Conservation (phyloP, 1,140 invertebrate genomes). For the Drosophila arawakana region DNA sequence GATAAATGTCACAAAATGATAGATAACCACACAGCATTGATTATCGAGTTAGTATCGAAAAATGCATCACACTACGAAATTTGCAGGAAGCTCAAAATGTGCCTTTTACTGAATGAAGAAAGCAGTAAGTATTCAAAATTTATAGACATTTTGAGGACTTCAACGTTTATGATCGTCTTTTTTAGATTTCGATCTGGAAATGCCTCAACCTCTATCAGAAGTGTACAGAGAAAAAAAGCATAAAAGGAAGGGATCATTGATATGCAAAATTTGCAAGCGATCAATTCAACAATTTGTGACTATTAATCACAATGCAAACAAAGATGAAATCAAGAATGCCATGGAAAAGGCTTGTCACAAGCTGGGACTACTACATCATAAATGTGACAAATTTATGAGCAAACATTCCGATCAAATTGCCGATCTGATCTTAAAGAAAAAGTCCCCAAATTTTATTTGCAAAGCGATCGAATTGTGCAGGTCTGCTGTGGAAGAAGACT, state of each 20-base stretch:
- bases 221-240: background rate
- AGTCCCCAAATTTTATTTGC: constrained; percentile 2
- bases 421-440: background rate
- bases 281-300: background rate
- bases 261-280: background rate
- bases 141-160: background rate
- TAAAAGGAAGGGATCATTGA: too few species aligned
- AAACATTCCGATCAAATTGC: constrained; percentile 19
- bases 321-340: background rate
- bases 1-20: constrained; percentile 8
- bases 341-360: background rate
- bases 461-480: constrained; percentile 19
- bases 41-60: background rate
- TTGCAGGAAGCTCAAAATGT: constrained; percentile 12
- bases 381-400: constrained; percentile 3
- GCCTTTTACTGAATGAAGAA: background rate
- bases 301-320: background rate
- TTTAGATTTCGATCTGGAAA: background rate
- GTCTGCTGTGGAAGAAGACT: background rate
- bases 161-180: background rate
- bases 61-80: constrained; percentile 8
- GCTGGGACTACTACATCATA: background rate
- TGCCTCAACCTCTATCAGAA: background rate
- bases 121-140: constrained; percentile 6
- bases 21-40: background rate